A percentile compares a stretch with the other conserved stretches of the same genome.
Evolutionary conservation across 2,888 invertebrate genomes (phyloP).

Genomic region (Cataglyphis livida): DNA sequence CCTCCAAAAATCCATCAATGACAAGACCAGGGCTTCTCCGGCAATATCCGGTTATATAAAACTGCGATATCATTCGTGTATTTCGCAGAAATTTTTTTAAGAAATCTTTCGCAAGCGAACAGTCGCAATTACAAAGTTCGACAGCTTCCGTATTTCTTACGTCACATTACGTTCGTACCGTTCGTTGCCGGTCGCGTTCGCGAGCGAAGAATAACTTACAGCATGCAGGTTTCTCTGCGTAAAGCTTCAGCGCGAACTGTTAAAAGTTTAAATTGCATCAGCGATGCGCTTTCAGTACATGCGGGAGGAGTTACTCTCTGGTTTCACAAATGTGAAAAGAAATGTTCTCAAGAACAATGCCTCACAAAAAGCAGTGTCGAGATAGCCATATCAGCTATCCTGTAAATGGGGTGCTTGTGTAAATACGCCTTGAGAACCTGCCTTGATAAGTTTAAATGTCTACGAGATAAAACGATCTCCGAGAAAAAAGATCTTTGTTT

Average conservation of each 20-base stretch:
- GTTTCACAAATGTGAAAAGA: slow-evolving; percentile 6
- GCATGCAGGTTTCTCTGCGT: slow-evolving; percentile 12
- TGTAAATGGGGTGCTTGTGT: neutral
- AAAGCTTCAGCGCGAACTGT: slow-evolving; percentile 30
- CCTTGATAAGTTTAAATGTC: slow-evolving; percentile 26
- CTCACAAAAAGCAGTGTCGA: neutral
- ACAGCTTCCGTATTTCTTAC: slow-evolving; percentile 34
- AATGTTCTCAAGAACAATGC: slow-evolving; percentile 17
- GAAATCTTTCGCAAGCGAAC: slow-evolving; percentile 4
- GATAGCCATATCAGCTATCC: slow-evolving; percentile 4
- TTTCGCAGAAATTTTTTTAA: neutral
- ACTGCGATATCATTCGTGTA: neutral
- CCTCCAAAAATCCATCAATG: neutral
- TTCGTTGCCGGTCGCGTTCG: neutral
- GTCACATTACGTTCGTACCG: slow-evolving; percentile 12
- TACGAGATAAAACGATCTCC: neutral
- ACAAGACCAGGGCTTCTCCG: neutral
- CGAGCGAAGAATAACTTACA: slow-evolving; percentile 38
- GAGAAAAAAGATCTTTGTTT: neutral
- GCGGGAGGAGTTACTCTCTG: slow-evolving; percentile 32
- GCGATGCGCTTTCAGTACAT: slow-evolving; percentile 29
- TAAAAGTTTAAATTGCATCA: slow-evolving; percentile 52
- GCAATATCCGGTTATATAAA: slow-evolving; percentile 5
- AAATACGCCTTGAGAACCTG: neutral
- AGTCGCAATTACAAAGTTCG: slow-evolving; percentile 14